Evolutionary conservation across 2,113 vertebrate genomes (phyloP).

Genomic region (Tiliqua scincoides): DNA sequence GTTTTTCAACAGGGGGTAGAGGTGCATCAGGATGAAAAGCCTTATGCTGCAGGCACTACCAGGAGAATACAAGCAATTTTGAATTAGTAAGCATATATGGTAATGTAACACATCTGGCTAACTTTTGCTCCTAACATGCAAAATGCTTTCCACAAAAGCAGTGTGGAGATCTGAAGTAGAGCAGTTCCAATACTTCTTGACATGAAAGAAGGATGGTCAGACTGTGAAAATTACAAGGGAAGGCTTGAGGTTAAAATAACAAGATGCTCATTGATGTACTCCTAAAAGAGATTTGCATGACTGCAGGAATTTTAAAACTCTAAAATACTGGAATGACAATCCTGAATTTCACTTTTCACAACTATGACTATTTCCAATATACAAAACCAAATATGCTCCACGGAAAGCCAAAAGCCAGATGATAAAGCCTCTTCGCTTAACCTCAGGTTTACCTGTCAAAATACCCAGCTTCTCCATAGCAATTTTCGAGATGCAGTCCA

Average conservation of each 20-base stretch:
- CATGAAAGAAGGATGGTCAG: background rate
- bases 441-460: background rate
- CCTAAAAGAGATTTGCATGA: background rate
- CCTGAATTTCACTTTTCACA: background rate
- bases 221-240: background rate
- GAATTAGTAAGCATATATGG: background rate
- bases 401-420: background rate
- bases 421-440: background rate
- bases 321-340: background rate
- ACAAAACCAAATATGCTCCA: background rate
- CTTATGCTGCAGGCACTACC: conserved; percentile 93
- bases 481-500: background rate
- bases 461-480: background rate
- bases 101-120: background rate
- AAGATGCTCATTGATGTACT: background rate
- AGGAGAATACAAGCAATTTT: conserved; percentile 31
- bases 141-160: background rate
- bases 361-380: background rate
- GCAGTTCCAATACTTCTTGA: background rate
- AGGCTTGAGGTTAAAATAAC: background rate
- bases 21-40: conserved; percentile 82
- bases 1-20: conserved; percentile 84
- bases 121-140: background rate
- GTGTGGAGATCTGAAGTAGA: background rate
- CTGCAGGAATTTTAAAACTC: background rate